A percentile compares a stretch with the other conserved stretches of the same genome.
Conservation (phyloP, 2,113 vertebrate species). For the Xenotilapia flavipinnis region DNA sequence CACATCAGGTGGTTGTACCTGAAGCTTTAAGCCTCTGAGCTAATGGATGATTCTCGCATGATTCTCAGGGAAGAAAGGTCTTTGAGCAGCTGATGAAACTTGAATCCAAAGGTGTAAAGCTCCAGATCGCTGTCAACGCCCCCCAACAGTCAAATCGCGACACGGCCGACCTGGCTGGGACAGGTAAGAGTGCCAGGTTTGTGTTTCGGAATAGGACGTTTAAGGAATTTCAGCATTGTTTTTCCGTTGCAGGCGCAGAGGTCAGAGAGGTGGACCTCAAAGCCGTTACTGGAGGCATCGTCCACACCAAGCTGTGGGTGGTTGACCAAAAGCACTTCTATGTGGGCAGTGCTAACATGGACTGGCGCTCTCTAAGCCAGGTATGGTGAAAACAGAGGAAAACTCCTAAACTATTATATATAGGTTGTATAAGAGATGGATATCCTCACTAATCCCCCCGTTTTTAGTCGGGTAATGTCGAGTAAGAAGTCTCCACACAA, state of each 20-base stretch:
- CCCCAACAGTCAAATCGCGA: constrained; percentile 62
- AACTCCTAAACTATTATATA: background rate
- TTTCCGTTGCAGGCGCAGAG: constrained; percentile 64
- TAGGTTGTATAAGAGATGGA: background rate
- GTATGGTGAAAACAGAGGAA: constrained; percentile 17
- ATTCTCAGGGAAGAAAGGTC: constrained; percentile 62
- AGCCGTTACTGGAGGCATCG: constrained; percentile 68
- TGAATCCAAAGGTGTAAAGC: constrained; percentile 59
- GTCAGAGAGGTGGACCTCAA: constrained; percentile 65
- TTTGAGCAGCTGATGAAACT: constrained; percentile 65
- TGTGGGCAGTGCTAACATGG: constrained; percentile 81
- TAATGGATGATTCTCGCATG: background rate
- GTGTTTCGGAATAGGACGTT: background rate
- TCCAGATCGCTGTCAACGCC: constrained; percentile 68
- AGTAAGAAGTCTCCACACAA: background rate
- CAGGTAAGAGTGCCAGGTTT: constrained; percentile 28
- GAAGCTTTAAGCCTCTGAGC: background rate
- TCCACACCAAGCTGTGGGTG: constrained; percentile 79
- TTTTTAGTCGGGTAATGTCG: background rate
- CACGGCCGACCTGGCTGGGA: constrained; percentile 52
- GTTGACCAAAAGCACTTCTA: constrained; percentile 75
- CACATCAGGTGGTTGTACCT: background rate
- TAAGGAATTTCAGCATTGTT: background rate
- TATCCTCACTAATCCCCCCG: background rate
- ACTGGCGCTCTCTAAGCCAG: constrained; percentile 80